Base-by-base conservation (phyloP, 64 coral and sea anemone genomes). In the Porites lutea region DNA sequence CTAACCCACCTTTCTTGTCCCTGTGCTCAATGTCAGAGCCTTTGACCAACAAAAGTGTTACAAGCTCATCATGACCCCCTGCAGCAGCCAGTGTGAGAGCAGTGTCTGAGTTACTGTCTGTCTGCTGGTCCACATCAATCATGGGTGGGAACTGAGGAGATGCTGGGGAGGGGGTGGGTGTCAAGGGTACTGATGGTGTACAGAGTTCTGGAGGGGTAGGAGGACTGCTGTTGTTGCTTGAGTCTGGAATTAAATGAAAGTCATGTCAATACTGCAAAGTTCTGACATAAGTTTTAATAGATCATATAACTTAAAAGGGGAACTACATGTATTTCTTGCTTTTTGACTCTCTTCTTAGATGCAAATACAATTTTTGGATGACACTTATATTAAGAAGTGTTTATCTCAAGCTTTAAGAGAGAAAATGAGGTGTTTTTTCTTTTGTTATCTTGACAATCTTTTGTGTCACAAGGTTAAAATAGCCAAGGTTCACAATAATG, bases 121-220 rank as follows among this genome's bases (percentile, higher is more conserved):
- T 98, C 71, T 98, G 96, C 63, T 98, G 96, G 71, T 98, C 96
- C 74, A 98, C 93, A 84, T 98, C 96, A 78, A 98, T 91, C 69
- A 92, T 94, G 0, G 96, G 89, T 16, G 82, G 78, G 68, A 95
- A 96, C 61, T 92, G 94, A 64, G 96, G 94, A 18, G 93, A 96
- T 18, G 92, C 96, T 27, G 96, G 96, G 18, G 96, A 98, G 27
- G 96, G 96, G 7, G 93, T 98, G 2, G 96, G 94, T 18, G 96
- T 98, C 59, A 98, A 46, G 2, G 93, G 96, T 14, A 98, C 53
- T 10, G 93, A 96, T 47, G 93, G 91, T 46, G 92, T 90, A 66
- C 87, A 74, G 21, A 93, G 65, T 16, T 96, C 95, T 2, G 95
- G 95, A 14, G 95, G 95, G 48, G 95, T 93, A 58, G 92, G 87